Percentiles rank a stretch among this genome's conserved stretches.
Conservation (phyloP, 2,113 vertebrate species). For the Cygnus buccinator region DNA sequence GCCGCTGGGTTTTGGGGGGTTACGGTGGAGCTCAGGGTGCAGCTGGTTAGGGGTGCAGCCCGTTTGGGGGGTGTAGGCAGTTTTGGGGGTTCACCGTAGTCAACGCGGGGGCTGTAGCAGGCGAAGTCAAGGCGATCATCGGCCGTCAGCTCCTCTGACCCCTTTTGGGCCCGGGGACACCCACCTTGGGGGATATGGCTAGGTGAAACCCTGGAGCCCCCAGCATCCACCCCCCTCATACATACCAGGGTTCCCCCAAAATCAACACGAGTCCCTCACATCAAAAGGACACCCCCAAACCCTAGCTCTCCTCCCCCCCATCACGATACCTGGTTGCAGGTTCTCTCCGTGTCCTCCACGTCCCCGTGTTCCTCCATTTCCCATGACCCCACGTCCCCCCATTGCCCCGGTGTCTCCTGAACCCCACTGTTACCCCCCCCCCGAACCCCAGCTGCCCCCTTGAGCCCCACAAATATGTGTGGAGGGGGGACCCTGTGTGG, state of each 20-base stretch:
- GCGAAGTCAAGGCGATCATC: slow-evolving; percentile 57
- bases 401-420: neutral
- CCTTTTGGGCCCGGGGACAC: slow-evolving; percentile 32
- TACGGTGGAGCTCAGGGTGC: neutral
- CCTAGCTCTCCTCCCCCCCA: neutral
- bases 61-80: neutral
- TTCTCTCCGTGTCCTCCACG: neutral
- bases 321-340: neutral
- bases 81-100: neutral
- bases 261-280: neutral
- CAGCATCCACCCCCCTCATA: neutral
- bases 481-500: neutral
- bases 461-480: too few relatives aligned
- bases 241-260: neutral
- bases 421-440: neutral
- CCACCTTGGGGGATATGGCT: neutral
- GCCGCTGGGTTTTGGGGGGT: too few relatives aligned
- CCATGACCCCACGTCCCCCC: too few relatives aligned
- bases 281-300: neutral
- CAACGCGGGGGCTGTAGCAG: slow-evolving; percentile 58
- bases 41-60: too few relatives aligned
- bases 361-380: neutral
- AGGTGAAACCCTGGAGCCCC: neutral
- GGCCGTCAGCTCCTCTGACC: neutral
- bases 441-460: neutral